Percentiles rank a stretch among this genome's conserved stretches.
phyloP scores from a whole-genome alignment of 2,797 vertebrate species.

The Pantherophis vulpinus region DNA sequence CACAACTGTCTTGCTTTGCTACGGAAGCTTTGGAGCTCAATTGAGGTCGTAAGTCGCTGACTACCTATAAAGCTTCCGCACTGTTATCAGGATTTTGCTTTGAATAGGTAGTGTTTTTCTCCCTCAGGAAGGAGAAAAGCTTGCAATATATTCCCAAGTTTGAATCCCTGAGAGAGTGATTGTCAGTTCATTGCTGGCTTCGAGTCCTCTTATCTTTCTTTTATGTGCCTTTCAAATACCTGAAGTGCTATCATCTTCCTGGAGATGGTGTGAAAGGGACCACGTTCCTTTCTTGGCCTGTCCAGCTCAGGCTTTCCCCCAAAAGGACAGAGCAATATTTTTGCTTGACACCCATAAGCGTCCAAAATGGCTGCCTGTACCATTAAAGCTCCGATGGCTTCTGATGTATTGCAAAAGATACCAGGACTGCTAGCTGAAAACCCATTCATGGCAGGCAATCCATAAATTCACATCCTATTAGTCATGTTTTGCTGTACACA shows the following conservation, averaged over 20 bases:
- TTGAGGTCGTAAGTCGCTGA: not conserved
- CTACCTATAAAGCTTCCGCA: not conserved
- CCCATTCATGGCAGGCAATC: not conserved
- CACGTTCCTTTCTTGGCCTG: not conserved
- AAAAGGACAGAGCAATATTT: not conserved
- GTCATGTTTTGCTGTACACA: constrained; percentile 9
- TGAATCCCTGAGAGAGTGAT: too few relatives aligned
- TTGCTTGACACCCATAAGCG: not conserved
- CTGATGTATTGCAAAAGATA: not conserved
- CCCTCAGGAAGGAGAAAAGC: not conserved
- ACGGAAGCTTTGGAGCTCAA: not conserved
- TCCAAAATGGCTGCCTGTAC: not conserved
- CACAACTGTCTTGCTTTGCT: not conserved
- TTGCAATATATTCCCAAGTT: not conserved
- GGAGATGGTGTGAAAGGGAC: not conserved
- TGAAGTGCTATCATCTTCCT: not conserved
- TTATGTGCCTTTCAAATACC: not conserved
- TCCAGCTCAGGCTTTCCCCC: not conserved
- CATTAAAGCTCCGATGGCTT: not conserved
- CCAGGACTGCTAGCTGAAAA: not conserved
- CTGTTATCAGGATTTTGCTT: not conserved
- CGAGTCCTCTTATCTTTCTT: not conserved
- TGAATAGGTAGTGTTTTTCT: not conserved
- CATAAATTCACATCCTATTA: constrained; percentile 26
- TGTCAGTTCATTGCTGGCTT: not conserved